These are phyloP conservation scores for Omphaloscelis lunosa DNA, from an alignment of 2,888 invertebrate genomes.

Conservation along the genomic window DNA sequence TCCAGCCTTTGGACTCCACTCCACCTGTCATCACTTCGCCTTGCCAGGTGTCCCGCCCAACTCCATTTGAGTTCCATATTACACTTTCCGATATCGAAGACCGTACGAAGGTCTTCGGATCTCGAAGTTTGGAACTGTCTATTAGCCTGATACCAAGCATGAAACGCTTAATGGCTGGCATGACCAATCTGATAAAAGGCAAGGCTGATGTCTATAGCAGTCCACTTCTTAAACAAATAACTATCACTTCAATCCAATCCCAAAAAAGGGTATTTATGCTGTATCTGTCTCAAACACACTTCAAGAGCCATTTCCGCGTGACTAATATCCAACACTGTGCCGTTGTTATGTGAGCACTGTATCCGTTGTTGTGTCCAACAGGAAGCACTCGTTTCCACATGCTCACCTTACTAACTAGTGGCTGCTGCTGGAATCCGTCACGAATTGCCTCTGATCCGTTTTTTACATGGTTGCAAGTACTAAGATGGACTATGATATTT, in stretches of 20 bases:
- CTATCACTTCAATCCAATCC: background rate
- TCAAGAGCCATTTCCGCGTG: conserved; percentile 7
- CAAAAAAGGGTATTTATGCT: background rate
- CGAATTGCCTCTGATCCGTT: background rate
- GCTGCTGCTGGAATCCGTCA: conserved; percentile 8
- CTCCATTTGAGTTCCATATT: too few species aligned
- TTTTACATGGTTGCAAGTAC: background rate
- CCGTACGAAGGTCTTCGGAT: too few species aligned
- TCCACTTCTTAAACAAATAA: background rate
- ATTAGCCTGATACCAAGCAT: too few species aligned
- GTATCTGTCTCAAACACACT: conserved; percentile 4
- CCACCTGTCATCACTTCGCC: too few species aligned
- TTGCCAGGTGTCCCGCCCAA: too few species aligned
- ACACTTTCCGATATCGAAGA: too few species aligned
- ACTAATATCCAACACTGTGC: conserved; percentile 19
- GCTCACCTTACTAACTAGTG: conserved; percentile 13
- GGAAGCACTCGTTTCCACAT: conserved; percentile 33
- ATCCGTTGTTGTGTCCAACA: conserved; percentile 38
- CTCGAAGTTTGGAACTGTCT: too few species aligned
- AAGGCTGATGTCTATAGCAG: background rate
- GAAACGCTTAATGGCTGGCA: too few species aligned
- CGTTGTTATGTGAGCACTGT: conserved; percentile 26
- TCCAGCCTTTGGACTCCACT: too few species aligned
- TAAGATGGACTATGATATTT: background rate
- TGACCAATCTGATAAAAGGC: background rate